Evolutionary conservation across 1,140 invertebrate genomes (phyloP).

Genomic region (Halyomorpha halys): DNA sequence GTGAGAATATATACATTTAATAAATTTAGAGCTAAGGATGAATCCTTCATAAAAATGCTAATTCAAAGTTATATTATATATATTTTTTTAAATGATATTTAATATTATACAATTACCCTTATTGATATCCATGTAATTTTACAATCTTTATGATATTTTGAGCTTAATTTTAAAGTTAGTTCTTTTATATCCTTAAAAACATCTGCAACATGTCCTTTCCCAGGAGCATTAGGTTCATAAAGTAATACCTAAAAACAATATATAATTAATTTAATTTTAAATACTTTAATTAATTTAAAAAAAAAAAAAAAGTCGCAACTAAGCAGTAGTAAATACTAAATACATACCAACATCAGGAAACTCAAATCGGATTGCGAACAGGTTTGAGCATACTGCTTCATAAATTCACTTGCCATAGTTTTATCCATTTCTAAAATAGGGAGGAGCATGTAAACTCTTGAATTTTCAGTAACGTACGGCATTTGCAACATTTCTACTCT

Average conservation of each 20-base stretch:
- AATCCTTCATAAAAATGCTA: too few relatives aligned
- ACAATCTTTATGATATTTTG: slow-evolving; percentile 55
- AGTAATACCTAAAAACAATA: slow-evolving; percentile 46
- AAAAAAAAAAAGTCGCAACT: neutral
- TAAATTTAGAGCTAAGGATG: too few relatives aligned
- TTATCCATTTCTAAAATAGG: slow-evolving; percentile 46
- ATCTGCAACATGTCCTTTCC: slow-evolving; percentile 51
- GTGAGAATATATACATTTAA: too few relatives aligned
- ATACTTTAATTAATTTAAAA: slow-evolving; percentile 20
- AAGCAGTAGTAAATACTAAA: neutral
- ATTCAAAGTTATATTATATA: too few relatives aligned
- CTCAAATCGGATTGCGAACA: slow-evolving; percentile 68
- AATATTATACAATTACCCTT: slow-evolving; percentile 44
- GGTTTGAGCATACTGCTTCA: slow-evolving; percentile 54
- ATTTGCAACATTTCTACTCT: slow-evolving; percentile 74
- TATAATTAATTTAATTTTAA: slow-evolving; percentile 27
- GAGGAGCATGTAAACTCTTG: slow-evolving; percentile 63
- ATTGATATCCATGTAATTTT: slow-evolving; percentile 63
- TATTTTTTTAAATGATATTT: too few relatives aligned
- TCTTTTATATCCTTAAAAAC: slow-evolving; percentile 54
- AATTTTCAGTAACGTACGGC: slow-evolving; percentile 85
- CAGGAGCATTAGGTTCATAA: slow-evolving; percentile 46
- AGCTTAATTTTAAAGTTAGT: slow-evolving; percentile 46
- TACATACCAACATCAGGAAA: slow-evolving; percentile 54
- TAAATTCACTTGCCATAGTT: slow-evolving; percentile 47